A percentile compares a stretch with the other conserved stretches of the same genome.
phyloP scores from a whole-genome alignment of 2,797 vertebrate genomes.

The Xenopus petersii region DNA sequence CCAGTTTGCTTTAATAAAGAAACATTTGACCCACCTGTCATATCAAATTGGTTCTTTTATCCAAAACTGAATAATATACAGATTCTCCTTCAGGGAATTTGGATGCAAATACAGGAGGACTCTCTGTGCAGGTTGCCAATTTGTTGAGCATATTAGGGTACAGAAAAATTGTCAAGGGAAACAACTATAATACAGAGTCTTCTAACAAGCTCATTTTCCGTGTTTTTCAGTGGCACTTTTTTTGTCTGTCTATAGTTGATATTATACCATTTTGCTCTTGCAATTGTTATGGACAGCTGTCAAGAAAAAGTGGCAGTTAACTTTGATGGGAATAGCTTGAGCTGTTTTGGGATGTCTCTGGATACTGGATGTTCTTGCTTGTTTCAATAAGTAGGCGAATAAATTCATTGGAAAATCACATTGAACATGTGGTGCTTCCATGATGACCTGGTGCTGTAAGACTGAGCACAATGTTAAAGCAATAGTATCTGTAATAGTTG shows the following conservation, averaged over 20 bases:
- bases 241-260: constrained; percentile 68
- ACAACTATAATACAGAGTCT: constrained; percentile 78
- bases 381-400: constrained; percentile 51
- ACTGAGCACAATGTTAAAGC: no score
- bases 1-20: constrained; percentile 83
- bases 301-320: constrained; percentile 55
- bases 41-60: constrained; percentile 89
- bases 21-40: constrained; percentile 87
- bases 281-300: constrained; percentile 72
- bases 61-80: constrained; percentile 82
- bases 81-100: constrained; percentile 83
- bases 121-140: constrained; percentile 84
- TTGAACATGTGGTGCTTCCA: no score
- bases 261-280: constrained; percentile 63
- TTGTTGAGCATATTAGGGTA: constrained; percentile 84
- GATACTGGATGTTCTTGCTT: constrained; percentile 47
- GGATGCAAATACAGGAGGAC: constrained; percentile 92
- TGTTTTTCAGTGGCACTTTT: constrained; percentile 67
- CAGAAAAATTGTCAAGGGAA: constrained; percentile 78
- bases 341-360: constrained; percentile 42
- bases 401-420: no score
- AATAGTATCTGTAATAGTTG: no score
- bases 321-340: constrained; percentile 40
- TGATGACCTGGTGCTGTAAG: no score
- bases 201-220: constrained; percentile 91